Evolutionary conservation across 2,888 invertebrate species (phyloP), one percentile per base, ranked within the genome.

Genomic region (Orchesellides sinensis): DNA sequence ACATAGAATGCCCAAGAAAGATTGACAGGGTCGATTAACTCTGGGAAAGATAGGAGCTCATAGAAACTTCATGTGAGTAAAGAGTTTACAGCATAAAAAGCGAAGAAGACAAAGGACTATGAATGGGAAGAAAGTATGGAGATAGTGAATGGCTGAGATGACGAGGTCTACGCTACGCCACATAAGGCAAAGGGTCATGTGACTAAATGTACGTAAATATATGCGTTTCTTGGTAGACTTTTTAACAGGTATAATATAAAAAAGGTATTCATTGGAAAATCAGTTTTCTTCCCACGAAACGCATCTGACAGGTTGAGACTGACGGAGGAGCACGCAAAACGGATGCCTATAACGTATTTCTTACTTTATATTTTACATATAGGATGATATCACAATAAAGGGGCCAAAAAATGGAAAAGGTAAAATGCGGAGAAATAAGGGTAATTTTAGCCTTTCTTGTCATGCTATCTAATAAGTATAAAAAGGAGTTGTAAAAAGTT

Each of bases 11-110:
- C 27, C 25, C n/a, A 10, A 32, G 66, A n/a, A 66, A 68, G 68
- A 68, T 68, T 68, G 68, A 68, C 68, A 68, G 68, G 68, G 49
- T 68, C 68, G 68, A 68, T 68, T 68, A 68, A 68, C 68, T 68
- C 52, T 49, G 52, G 32, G 52, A 21, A 32, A 68, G 52, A 21
- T 21, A 23, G 66, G 25, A n/a, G 45, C 40, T 8, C 40, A 40
- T 2, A 40, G 40, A 40, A n/a, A n/a, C n/a, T n/a, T 8, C 10
- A 17, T 14, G 21, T 19, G 35, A 61, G 61, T 29, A 32, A 32
- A 32, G 32, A 59, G 27, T 59, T 4, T 27, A 59, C 3, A 2
- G 5, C n/a, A 27, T n/a, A 27, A 27, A 27, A 25, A 14, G 6
- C 6, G 25, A 6, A 12, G 3, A 29, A 54, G 10, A 23, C 8